Base-by-base conservation (phyloP, 2,797 vertebrate genomes). In the Bradypodion ventrale region DNA sequence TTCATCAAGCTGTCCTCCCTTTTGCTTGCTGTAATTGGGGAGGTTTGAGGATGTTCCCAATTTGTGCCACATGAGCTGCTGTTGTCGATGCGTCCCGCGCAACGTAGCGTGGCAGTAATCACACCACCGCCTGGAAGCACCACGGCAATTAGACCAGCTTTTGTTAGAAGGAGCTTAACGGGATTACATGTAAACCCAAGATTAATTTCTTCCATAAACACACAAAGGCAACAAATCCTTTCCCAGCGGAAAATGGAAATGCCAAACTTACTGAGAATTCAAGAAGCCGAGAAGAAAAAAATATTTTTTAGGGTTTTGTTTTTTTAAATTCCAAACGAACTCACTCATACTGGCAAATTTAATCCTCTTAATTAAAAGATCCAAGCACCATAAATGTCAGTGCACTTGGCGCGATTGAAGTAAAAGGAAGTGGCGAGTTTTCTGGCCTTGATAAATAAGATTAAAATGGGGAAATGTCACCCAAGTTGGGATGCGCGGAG, bases 331-430 rank as follows among this genome's bases (percentile, higher is more conserved):
- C 52, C 74, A 32, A 60, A 32, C 4, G 27, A 40, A 76, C 70
- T 21, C 40, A 25, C 73, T 69, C 63, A 46, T 29, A 46, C 73
- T 29, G 37, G 44, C 65, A 62, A 85, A 85, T 85, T 74, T 15
- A 85, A 72, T 35, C 84, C 84, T 82, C 63, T 70, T 85, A 85
- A 85, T 85, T 82, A 82, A 85, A 75, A 77, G 52, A 75, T 27
- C 76, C 79, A 72, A 70, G 52, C 32, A 32, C 73, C 79, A 49
- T 63, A 49, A 82, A 76, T 76, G 84, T 85, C 84, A 77, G 1
- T 1, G 6, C 42, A 12, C 10, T 68, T 68, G 44, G 35, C 4
- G 25, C 37, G 25, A 3, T 85, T 85, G 35, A 62, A 52, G 70
- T 52, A 46, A 70, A 82, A 49, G 72, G 46, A 49, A 63, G 59